Evolutionary conservation across 2,797 vertebrate genomes (phyloP), one percentile per base, ranked within the genome.

Genomic region (Morus bassanus): DNA sequence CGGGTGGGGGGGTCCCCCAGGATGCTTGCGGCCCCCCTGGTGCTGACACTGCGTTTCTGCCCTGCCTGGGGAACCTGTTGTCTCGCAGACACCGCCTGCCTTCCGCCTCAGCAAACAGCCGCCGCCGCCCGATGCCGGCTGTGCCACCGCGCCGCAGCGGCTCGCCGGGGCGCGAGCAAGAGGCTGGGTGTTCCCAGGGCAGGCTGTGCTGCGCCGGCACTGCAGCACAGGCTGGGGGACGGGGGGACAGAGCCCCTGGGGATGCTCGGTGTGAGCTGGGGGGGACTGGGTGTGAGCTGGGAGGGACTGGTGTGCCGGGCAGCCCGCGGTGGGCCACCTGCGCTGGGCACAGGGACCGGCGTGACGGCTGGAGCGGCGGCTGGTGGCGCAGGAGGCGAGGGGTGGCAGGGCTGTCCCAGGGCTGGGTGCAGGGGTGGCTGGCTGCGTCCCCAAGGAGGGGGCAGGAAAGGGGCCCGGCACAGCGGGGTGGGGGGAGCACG

Each of bases 401-500:
- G 19, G 45, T 11, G 2, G 18, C 75, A 2, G 50, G n/a, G 46
- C 43, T 31, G 5, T 63, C 53, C 60, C 5, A 2, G 3, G 2
- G 27, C 25, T 18, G 1, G 14, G 12, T 6, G 46, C 39, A 11
- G 37, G 31, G 23, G 13, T 6, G 12, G 11, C 25, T 1, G 4
- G 9, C 23, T 3, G 0, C 2, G 56, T 16, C 30, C 37, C 15
- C 3, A 2, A 25, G 24, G 6, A 43, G 5, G 21, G 28, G 24
- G 5, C 19, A 45, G 57, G n/a, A 45, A 10, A 21, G 63, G 51
- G 4, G 18, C 31, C 18, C 0, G 13, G 75, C 7, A 2, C 74
- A 23, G 70, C 0, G 0, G 14, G 33, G 28, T 4, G 17, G 22
- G 35, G 68, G 33, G 39, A 46, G 79, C 9, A 3, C 1, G 6